phyloP scores from a whole-genome alignment of 2,113 vertebrate genomes.

The Bos taurus region ARS-UCD2.0 NC_037340.1:50799001-50799500 shows the following conservation, averaged over 20 bases:
- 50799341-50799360: neutral
- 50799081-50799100: neutral
- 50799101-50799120: neutral
- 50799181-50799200: neutral
- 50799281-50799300: neutral
- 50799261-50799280: neutral
- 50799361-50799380: neutral
- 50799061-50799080: neutral
- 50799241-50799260: neutral
- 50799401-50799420: neutral
- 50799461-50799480: neutral
- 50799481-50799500: neutral
- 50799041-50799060: neutral
- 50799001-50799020: neutral
- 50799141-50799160: neutral
- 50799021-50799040: neutral
- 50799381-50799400: neutral
- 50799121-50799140: neutral
- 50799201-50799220: neutral
- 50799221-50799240: neutral
- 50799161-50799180: neutral
- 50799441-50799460: neutral
- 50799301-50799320: neutral
- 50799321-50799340: neutral
- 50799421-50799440: neutral